phyloP scores from a whole-genome alignment of 2,888 invertebrate species.

The Cerastis rubricosa region DNA sequence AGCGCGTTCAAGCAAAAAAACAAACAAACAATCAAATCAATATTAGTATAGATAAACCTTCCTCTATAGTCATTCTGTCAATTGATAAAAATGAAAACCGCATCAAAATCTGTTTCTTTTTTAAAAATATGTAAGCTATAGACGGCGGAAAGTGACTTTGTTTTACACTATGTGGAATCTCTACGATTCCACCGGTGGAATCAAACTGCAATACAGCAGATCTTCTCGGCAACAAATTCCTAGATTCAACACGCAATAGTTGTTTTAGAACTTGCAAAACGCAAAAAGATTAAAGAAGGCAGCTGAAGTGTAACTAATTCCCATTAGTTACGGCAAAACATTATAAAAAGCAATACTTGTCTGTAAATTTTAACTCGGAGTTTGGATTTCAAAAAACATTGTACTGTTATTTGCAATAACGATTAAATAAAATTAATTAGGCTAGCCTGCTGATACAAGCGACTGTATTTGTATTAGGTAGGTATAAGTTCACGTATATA shows the following conservation, averaged over 20 bases:
- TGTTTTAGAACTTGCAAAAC: conserved; percentile 2
- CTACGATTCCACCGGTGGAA: not conserved
- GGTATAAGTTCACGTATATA: no score
- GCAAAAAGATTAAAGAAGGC: conserved; percentile 4
- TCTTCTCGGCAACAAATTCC: conserved; percentile 1
- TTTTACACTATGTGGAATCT: no score
- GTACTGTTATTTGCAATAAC: not conserved
- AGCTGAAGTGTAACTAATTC: conserved; percentile 29
- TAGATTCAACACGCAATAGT: conserved; percentile 4
- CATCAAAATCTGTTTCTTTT: no score
- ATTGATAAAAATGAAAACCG: no score
- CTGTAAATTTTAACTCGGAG: not conserved
- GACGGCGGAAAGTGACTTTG: no score
- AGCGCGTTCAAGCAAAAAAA: no score
- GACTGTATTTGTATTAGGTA: no score
- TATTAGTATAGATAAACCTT: no score
- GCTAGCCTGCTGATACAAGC: no score
- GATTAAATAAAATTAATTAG: not conserved
- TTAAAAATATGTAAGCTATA: no score
- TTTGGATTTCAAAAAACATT: not conserved
- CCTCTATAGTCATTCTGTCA: no score
- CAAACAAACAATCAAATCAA: no score
- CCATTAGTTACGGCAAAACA: conserved; percentile 24
- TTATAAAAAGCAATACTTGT: conserved; percentile 16
- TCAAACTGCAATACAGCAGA: not conserved